These are phyloP conservation scores for Halictus rubicundus DNA, from an alignment of 1,140 invertebrate genomes.

Conservation along the genomic window DNA sequence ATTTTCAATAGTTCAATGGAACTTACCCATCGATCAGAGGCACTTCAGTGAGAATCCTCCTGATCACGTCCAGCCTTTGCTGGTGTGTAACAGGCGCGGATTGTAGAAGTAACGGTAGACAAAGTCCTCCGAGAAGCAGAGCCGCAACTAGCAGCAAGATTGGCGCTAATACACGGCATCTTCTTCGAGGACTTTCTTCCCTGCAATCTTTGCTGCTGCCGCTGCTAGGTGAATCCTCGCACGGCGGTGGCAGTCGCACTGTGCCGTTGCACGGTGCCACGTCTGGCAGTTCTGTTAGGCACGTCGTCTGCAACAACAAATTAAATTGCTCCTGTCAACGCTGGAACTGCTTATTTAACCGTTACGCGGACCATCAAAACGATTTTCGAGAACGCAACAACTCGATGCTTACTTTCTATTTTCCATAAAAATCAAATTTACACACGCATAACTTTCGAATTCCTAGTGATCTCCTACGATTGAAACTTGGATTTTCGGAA, in stretches of 20 bases:
- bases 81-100: slow-evolving; percentile 79
- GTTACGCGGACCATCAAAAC: too few species aligned
- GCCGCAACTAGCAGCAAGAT: slow-evolving; percentile 77
- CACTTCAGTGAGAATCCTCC: slow-evolving; percentile 82
- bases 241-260: slow-evolving; percentile 76
- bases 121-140: slow-evolving; percentile 79
- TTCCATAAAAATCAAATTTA: too few species aligned
- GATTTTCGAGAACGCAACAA: too few species aligned
- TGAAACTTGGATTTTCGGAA: too few species aligned
- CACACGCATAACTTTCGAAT: too few species aligned
- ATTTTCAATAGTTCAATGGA: not conserved
- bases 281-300: slow-evolving; percentile 81
- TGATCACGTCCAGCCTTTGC: slow-evolving; percentile 81
- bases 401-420: too few species aligned
- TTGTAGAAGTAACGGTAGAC: slow-evolving; percentile 79
- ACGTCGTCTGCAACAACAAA: slow-evolving; percentile 77
- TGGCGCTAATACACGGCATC: slow-evolving; percentile 77
- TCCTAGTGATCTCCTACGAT: too few species aligned
- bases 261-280: slow-evolving; percentile 80
- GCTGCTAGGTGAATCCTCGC: slow-evolving; percentile 77
- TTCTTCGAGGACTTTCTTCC: slow-evolving; percentile 74
- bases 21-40: slow-evolving; percentile 84
- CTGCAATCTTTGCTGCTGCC: slow-evolving; percentile 77
- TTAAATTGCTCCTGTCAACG: not conserved
- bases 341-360: not conserved